Conservation (phyloP, 2,888 invertebrate genomes). For the Dastarcus helophoroides region DNA sequence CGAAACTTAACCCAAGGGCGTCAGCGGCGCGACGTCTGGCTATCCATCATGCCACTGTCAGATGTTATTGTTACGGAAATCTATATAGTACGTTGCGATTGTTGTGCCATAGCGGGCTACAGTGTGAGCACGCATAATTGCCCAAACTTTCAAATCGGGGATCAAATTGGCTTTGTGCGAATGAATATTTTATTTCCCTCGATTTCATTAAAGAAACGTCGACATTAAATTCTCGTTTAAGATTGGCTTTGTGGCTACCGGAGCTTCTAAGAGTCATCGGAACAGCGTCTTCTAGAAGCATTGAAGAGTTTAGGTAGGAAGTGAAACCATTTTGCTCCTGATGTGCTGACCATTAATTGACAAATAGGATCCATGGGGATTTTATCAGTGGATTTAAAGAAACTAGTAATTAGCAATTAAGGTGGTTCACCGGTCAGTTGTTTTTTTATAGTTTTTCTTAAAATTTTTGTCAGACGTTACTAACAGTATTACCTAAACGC, state of each 20-base stretch:
- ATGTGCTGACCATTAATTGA: no score
- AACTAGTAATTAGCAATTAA: no score
- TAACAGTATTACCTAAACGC: no score
- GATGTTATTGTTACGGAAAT: constrained; percentile 37
- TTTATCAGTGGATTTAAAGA: no score
- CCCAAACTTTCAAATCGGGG: constrained; percentile 33
- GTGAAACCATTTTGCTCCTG: no score
- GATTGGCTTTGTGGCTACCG: constrained; percentile 20
- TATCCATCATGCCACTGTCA: constrained; percentile 39
- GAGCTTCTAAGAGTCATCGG: no score
- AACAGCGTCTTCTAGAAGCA: no score
- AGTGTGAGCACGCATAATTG: constrained; percentile 38
- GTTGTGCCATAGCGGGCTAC: constrained; percentile 29
- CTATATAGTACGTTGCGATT: constrained; percentile 31
- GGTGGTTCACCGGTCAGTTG: no score
- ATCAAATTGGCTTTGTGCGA: constrained; percentile 35
- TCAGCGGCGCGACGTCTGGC: constrained; percentile 34
- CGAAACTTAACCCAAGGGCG: constrained; percentile 19
- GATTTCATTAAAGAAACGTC: constrained; percentile 27
- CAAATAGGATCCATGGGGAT: no score
- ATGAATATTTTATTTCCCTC: constrained; percentile 35
- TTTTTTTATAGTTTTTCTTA: no score
- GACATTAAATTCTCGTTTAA: constrained; percentile 33
- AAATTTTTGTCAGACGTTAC: no score
- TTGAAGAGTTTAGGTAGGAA: no score